Evolutionary conservation across 35 echinoderm and acorn worm genomes (phyloP).

Genomic region (Patiria miniata): DNA sequence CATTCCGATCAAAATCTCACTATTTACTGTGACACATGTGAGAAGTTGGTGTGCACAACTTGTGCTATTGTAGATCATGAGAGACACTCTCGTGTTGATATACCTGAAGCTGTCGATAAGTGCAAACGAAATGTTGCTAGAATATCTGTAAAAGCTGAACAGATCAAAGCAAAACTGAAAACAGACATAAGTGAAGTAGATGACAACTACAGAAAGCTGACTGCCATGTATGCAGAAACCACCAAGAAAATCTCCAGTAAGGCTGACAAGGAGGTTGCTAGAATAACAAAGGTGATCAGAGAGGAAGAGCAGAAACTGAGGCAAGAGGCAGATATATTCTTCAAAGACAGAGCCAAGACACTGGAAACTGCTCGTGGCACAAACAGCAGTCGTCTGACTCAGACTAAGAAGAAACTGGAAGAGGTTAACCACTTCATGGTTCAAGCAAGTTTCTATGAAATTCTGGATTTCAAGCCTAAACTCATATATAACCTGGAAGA

Average conservation of each 20-base stretch:
- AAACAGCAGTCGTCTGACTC: neutral
- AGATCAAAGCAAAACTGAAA: neutral
- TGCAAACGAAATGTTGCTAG: neutral
- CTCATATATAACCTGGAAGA: neutral
- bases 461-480: slow-evolving; percentile 8
- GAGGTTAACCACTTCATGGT: neutral
- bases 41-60: slow-evolving; percentile 17
- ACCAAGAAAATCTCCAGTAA: neutral
- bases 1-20: neutral
- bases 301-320: neutral
- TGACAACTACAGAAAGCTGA: neutral
- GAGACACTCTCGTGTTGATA: neutral
- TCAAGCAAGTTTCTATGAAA: neutral
- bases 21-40: neutral
- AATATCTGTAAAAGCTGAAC: neutral
- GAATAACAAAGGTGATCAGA: neutral
- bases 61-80: neutral
- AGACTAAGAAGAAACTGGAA: neutral
- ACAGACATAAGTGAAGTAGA: neutral
- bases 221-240: neutral
- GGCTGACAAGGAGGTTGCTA: neutral
- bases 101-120: neutral
- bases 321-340: neutral
- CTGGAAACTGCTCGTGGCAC: neutral
- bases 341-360: neutral